These are phyloP conservation scores for Argyrosomus japonicus DNA, from an alignment of 2,113 vertebrate species.

Conservation along the genomic window DNA sequence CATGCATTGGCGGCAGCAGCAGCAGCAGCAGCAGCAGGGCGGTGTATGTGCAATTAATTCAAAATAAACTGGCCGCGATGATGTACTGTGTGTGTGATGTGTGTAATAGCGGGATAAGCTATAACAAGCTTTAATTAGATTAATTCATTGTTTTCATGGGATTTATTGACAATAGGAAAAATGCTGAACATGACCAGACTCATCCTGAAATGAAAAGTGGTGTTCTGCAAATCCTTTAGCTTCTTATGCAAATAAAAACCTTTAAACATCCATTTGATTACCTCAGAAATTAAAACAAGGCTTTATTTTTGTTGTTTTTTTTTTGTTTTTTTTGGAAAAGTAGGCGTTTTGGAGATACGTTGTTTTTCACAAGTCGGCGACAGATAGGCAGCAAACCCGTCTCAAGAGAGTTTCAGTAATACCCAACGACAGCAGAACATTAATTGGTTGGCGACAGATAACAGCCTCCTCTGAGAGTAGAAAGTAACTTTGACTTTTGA, in stretches of 20 bases:
- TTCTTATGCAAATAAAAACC: neutral
- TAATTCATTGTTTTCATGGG: neutral
- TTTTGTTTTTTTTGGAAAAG: neutral
- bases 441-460: slow-evolving; percentile 32
- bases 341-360: neutral
- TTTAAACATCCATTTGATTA: neutral
- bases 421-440: neutral
- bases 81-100: too few species aligned
- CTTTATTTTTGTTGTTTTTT: neutral
- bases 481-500: slow-evolving; percentile 29
- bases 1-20: neutral
- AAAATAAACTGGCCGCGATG: too few species aligned
- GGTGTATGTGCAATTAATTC: too few species aligned
- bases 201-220: neutral
- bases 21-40: neutral
- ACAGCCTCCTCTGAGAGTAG: slow-evolving; percentile 7
- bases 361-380: neutral
- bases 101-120: neutral
- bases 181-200: neutral
- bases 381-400: neutral
- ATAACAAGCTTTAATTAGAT: neutral
- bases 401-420: slow-evolving; percentile 14
- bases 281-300: neutral
- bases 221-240: neutral
- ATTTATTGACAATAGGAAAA: neutral